Evolutionary conservation across 1,140 invertebrate species (phyloP).

Genomic region (Philaenus spumarius): DNA sequence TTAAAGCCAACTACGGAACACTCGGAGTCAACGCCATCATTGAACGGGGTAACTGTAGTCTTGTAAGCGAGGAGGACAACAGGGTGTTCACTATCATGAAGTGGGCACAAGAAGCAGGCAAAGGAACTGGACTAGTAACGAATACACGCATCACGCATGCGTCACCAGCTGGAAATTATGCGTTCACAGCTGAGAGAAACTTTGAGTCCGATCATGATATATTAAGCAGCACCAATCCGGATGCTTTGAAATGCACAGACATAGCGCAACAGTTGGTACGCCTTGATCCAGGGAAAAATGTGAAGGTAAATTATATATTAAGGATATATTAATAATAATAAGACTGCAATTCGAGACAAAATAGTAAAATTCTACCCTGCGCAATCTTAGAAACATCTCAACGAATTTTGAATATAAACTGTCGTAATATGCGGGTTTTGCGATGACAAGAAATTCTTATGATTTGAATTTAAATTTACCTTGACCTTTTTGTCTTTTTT

Average conservation of each 20-base stretch:
- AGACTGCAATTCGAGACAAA: no score
- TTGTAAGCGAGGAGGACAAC: conserved; percentile 38
- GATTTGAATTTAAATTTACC: no score
- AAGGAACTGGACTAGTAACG: conserved; percentile 13
- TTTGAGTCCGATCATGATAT: conserved; percentile 43
- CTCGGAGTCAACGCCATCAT: conserved; percentile 65
- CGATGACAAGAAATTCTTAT: no score
- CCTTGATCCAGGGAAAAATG: conserved; percentile 39
- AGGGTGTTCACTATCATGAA: conserved; percentile 44
- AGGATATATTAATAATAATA: no score
- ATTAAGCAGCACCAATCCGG: not conserved
- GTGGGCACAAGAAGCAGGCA: conserved; percentile 61
- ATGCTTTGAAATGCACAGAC: conserved; percentile 37
- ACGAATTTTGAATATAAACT: no score
- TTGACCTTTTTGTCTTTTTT: no score
- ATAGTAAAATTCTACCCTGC: no score
- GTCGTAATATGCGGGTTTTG: no score
- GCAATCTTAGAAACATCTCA: no score
- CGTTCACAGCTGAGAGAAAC: conserved; percentile 41
- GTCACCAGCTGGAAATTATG: conserved; percentile 51
- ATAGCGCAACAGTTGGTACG: conserved; percentile 44
- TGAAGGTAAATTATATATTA: conserved; percentile 40
- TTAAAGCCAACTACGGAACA: conserved; percentile 69
- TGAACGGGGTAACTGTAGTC: conserved; percentile 49
- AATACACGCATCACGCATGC: conserved; percentile 47